These are phyloP conservation scores for Engystomops pustulosus DNA, from an alignment of 2,113 vertebrate species.

Conservation along the genomic window DNA sequence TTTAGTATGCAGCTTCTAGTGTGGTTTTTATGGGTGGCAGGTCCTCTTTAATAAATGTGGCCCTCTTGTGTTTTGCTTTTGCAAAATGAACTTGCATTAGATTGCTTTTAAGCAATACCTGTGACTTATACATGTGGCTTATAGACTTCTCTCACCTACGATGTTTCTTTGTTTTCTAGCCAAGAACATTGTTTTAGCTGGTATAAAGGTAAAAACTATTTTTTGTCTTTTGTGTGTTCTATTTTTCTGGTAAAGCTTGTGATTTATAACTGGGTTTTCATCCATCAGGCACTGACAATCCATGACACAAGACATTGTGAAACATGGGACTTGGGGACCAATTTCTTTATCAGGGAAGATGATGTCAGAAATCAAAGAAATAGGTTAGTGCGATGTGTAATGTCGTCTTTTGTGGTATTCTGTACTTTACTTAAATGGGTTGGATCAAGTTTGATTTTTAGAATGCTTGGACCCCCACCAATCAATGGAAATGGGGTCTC, in stretches of 20 bases:
- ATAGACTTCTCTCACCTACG: not conserved
- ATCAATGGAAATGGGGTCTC: no score
- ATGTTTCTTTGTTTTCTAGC: conserved; percentile 74
- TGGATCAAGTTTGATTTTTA: no score
- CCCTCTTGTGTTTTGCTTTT: no score
- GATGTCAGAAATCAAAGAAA: conserved; percentile 83
- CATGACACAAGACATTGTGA: conserved; percentile 89
- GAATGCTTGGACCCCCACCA: no score
- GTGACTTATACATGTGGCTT: no score
- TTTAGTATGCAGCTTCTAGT: no score
- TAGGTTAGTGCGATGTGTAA: conserved; percentile 75
- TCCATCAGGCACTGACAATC: conserved; percentile 85
- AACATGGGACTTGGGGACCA: conserved; percentile 88
- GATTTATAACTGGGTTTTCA: conserved; percentile 51
- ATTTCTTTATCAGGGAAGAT: conserved; percentile 93
- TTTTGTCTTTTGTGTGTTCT: not conserved
- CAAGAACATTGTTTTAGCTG: conserved; percentile 96
- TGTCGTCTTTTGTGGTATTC: not conserved
- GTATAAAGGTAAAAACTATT: conserved; percentile 85
- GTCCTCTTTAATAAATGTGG: no score
- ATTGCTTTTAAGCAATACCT: no score
- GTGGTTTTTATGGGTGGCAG: no score
- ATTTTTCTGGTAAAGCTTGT: not conserved
- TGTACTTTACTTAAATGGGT: no score
- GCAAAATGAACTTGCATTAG: no score